phyloP scores from a whole-genome alignment of 2,888 invertebrate species.

The Muscina levida region DNA sequence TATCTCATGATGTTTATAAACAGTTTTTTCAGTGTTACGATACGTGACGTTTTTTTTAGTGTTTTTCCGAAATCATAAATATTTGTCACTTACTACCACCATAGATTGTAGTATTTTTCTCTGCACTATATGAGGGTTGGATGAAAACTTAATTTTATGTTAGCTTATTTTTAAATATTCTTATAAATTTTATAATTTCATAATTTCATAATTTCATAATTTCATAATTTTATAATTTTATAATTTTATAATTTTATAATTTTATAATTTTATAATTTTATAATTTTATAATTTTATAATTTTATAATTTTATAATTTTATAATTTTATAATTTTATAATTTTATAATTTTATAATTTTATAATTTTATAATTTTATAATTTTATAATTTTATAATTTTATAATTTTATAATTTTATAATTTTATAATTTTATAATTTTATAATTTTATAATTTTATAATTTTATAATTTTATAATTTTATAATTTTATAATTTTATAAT shows the following conservation, averaged over 20 bases:
- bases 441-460: constrained; percentile 29
- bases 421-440: constrained; percentile 25
- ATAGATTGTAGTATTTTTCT: no score
- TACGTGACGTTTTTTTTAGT: no score
- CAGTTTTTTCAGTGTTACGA: no score
- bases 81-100: no score
- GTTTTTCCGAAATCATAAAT: no score
- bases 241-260: constrained; percentile 28
- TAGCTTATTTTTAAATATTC: no score
- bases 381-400: constrained; percentile 25
- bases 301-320: constrained; percentile 18
- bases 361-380: constrained; percentile 29
- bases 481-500: constrained; percentile 29
- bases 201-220: constrained; percentile 33
- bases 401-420: constrained; percentile 29
- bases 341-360: constrained; percentile 23
- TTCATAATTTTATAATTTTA: no score
- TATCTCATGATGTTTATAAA: no score
- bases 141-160: no score
- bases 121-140: no score
- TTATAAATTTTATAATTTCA: constrained; percentile 27
- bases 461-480: constrained; percentile 23
- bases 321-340: constrained; percentile 29
- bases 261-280: constrained; percentile 23
- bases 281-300: constrained; percentile 28